Conservation (phyloP, 37 sponge, comb jelly and placozoan species). For the Halichondria panicea region DNA sequence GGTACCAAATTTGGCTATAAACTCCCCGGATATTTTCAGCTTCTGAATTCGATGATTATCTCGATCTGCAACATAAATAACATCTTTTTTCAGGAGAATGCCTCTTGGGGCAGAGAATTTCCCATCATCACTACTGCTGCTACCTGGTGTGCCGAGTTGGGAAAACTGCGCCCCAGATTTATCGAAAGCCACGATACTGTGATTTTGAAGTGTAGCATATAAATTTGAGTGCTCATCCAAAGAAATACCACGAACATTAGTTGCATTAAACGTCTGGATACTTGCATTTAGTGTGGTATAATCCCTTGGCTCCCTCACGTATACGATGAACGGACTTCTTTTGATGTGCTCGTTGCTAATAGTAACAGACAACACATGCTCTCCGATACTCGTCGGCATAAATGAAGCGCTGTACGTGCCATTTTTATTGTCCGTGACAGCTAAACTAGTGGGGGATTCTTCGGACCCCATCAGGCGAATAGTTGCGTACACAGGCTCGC, state of each 20-base stretch:
- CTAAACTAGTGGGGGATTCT: not conserved
- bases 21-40: conserved; percentile 13
- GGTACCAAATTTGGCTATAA: conserved; percentile 32
- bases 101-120: conserved; percentile 39
- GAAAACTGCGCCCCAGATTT: conserved; percentile 16
- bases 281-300: conserved; percentile 1
- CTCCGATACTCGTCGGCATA: conserved; percentile 22
- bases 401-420: conserved; percentile 27
- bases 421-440: conserved; percentile 16
- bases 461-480: conserved; percentile 8
- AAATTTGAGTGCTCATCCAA: conserved; percentile 29
- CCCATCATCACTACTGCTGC: conserved; percentile 2
- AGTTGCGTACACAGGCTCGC: conserved; percentile 8
- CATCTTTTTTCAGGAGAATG: conserved; percentile 32
- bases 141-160: too few species aligned
- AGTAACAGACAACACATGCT: conserved; percentile 19
- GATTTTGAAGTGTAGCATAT: conserved; percentile 2
- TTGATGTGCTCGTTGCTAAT: conserved; percentile 8
- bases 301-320: not conserved
- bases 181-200: conserved; percentile 22
- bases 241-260: conserved; percentile 29
- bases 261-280: not conserved
- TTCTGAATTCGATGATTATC: conserved; percentile 43
- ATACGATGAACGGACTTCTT: conserved; percentile 31
- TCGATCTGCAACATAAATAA: conserved; percentile 38